Conservation (phyloP, 2,113 vertebrate species). For the Nyctereutes procyonoides region DNA sequence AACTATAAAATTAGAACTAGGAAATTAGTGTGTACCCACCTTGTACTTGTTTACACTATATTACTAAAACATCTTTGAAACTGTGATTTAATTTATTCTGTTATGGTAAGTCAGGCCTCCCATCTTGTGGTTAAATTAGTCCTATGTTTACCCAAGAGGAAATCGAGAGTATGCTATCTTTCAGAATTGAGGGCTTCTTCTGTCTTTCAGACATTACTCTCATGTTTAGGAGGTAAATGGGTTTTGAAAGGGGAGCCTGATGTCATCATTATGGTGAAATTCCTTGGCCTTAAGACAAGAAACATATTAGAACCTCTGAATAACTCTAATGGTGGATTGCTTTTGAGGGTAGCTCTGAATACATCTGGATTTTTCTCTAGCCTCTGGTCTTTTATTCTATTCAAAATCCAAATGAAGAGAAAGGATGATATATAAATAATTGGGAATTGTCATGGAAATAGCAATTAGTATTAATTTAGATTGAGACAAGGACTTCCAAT, state of each 20-base stretch:
- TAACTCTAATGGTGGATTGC: background rate
- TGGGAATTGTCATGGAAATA: slow-evolving; percentile 36
- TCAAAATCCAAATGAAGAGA: background rate
- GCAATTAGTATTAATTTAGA: background rate
- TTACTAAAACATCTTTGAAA: slow-evolving; percentile 48
- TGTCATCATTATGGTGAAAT: background rate
- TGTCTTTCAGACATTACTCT: slow-evolving; percentile 9
- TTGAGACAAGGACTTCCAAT: no score
- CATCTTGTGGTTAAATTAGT: slow-evolving; percentile 30
- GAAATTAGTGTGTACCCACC: slow-evolving; percentile 32
- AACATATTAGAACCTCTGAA: background rate
- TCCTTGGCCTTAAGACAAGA: slow-evolving; percentile 40
- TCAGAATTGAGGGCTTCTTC: background rate
- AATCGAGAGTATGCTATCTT: slow-evolving; percentile 29
- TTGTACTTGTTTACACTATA: slow-evolving; percentile 57
- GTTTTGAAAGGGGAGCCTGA: slow-evolving; percentile 28
- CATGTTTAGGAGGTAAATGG: background rate
- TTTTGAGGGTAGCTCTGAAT: background rate
- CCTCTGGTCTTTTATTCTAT: background rate
- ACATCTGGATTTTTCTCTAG: slow-evolving; percentile 24
- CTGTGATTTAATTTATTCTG: slow-evolving; percentile 62
- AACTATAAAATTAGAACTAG: slow-evolving; percentile 62
- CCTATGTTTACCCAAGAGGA: slow-evolving; percentile 1
- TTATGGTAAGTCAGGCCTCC: slow-evolving; percentile 25
- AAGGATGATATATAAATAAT: background rate